Percentiles rank a stretch among this genome's conserved stretches.
Conservation (phyloP, 2,797 vertebrate genomes). For the Pantherophis vulpinus region DNA sequence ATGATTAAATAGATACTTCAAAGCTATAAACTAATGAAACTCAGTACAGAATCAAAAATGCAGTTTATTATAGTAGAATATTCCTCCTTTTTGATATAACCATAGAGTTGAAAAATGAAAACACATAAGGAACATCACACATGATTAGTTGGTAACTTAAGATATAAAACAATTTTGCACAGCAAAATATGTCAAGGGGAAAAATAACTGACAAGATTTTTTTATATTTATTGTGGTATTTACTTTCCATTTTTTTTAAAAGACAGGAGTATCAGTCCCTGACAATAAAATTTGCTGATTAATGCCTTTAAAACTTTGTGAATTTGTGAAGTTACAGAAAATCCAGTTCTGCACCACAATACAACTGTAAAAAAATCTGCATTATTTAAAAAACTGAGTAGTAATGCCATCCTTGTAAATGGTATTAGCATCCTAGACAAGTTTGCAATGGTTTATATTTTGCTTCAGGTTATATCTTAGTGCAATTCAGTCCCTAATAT, state of each 20-base stretch:
- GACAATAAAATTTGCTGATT: slow-evolving; percentile 93
- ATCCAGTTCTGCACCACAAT: slow-evolving; percentile 86
- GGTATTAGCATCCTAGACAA: slow-evolving; percentile 85
- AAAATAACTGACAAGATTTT: slow-evolving; percentile 92
- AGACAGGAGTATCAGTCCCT: slow-evolving; percentile 95
- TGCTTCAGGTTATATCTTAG: slow-evolving; percentile 89
- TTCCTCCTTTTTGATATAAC: slow-evolving; percentile 81
- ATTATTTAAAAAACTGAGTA: slow-evolving; percentile 82
- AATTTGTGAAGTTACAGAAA: slow-evolving; percentile 85
- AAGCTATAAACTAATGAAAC: slow-evolving; percentile 73
- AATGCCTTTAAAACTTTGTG: slow-evolving; percentile 93
- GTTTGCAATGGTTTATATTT: slow-evolving; percentile 77
- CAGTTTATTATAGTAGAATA: slow-evolving; percentile 85
- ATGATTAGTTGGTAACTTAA: slow-evolving; percentile 95
- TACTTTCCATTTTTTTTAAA: slow-evolving; percentile 88
- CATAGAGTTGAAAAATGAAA: slow-evolving; percentile 88
- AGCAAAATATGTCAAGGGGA: slow-evolving; percentile 94
- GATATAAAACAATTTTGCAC: slow-evolving; percentile 98
- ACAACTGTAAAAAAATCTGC: slow-evolving; percentile 87
- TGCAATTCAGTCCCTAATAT: slow-evolving; percentile 92
- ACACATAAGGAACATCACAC: slow-evolving; percentile 98
- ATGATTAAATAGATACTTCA: slow-evolving; percentile 26
- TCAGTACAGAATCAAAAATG: slow-evolving; percentile 78
- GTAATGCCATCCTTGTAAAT: slow-evolving; percentile 81
- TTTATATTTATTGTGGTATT: slow-evolving; percentile 90